A percentile compares a stretch with the other conserved stretches of the same genome.
These are phyloP conservation scores for Leucopsar rothschildi DNA, from an alignment of 2,113 vertebrate genomes.

Conservation along the genomic window DNA sequence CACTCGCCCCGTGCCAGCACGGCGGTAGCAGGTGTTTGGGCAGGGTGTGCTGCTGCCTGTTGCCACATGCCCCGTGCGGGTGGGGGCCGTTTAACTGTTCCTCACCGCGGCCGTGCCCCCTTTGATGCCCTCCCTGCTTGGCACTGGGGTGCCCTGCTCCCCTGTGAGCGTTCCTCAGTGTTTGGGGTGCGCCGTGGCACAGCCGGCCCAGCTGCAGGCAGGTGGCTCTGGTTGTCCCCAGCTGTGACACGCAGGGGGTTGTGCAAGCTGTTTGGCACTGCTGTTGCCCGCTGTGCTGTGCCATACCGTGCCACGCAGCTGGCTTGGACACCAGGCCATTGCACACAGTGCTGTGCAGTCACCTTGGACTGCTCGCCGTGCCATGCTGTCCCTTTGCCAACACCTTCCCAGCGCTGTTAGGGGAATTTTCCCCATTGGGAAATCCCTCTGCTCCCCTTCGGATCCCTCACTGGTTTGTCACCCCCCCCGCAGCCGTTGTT, in stretches of 20 bases:
- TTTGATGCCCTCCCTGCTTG: accelerated
- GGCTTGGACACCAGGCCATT: accelerated
- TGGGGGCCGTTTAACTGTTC: slow-evolving; percentile 18
- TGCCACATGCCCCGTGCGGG: not conserved
- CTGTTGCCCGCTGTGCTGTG: not conserved
- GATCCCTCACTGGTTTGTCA: not conserved
- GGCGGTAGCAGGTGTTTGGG: slow-evolving; percentile 65
- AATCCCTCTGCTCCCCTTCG: not conserved
- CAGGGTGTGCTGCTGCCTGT: slow-evolving; percentile 18
- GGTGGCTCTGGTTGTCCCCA: not conserved
- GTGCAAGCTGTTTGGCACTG: not conserved
- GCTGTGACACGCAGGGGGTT: accelerated
- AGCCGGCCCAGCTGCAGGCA: not conserved
- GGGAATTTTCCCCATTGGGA: not conserved
- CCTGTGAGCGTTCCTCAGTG: accelerated
- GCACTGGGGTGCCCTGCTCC: not conserved
- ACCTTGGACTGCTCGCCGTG: not conserved
- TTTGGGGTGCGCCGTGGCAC: not conserved
- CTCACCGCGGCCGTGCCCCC: not conserved
- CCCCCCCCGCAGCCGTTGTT: not conserved
- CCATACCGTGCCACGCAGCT: accelerated
- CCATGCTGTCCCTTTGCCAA: not conserved
- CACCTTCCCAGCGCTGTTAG: not conserved
- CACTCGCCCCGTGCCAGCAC: slow-evolving; percentile 13
- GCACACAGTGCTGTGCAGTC: no score